Evolutionary conservation across 2,888 invertebrate genomes (phyloP).

Genomic region (Monopis laevigella): DNA sequence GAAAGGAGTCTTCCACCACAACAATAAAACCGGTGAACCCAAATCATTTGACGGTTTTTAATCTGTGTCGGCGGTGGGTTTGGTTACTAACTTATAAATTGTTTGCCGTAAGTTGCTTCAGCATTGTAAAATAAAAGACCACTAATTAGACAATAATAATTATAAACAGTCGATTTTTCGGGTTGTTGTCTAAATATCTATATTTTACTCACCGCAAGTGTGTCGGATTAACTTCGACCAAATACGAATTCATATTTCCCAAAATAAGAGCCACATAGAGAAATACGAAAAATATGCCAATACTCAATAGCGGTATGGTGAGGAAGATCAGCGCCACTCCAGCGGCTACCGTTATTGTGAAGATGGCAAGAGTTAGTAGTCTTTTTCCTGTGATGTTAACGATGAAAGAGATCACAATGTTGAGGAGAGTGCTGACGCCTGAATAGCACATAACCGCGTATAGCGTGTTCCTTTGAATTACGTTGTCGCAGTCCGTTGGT

Average conservation of each 20-base stretch:
- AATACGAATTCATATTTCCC: constrained; percentile 44
- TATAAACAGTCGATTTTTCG: no score
- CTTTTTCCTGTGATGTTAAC: constrained; percentile 39
- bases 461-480: constrained; percentile 34
- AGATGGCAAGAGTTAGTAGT: constrained; percentile 32
- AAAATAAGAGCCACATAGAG: constrained; percentile 41
- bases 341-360: constrained; percentile 27
- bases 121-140: no score
- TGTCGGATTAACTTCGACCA: constrained; percentile 50
- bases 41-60: no score
- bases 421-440: constrained; percentile 28
- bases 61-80: no score
- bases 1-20: no score
- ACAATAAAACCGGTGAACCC: no score
- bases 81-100: no score
- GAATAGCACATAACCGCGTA: constrained; percentile 49
- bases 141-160: no score
- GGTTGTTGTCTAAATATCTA: no score
- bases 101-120: no score
- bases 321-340: constrained; percentile 36
- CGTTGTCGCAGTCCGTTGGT: constrained; percentile 32
- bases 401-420: constrained; percentile 36
- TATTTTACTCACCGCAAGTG: constrained; percentile 38
- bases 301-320: constrained; percentile 37
- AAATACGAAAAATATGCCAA: constrained; percentile 39